Base-by-base conservation (phyloP, 2,888 invertebrate genomes). In the Ormyrus labotus region DNA sequence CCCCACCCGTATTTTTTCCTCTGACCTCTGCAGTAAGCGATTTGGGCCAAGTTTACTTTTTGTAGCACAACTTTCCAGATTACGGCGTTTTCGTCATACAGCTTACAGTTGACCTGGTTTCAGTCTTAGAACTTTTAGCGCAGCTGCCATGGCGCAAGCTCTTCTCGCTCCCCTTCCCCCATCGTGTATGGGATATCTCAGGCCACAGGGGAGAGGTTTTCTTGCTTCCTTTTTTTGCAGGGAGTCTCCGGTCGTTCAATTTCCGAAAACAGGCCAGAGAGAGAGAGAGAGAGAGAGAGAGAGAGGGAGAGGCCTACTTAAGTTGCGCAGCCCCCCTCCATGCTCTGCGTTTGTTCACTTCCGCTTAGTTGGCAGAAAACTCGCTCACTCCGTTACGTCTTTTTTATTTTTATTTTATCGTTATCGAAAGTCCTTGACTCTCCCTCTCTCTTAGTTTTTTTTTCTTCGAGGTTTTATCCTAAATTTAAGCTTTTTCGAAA, bases 241-340 rank as follows among this genome's bases (percentile, higher is more conserved):
- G 34, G 58, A 13, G 11, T n/a, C 7, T 47, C 58, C 57, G 11
- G 70, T 87, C 88, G 89, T 91, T 89, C 91, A 92, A 92, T 92
- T 92, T 92, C 91, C 90, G 91, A 91, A 92, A 91, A 91, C 91
- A 91, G 90, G 6, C n/a, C 9, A 68, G 11, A 50, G n/a, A 8
- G n/a, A 48, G 48, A 64, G 2, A 48, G 11, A 48, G 48, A 64
- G 64, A 48, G 48, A 64, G 64, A 64, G n/a, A 10, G 55, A 65
- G 51, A 7, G 58, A n/a, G n/a, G 10, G 48, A 57, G 48, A 60
- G 58, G 53, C 60, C 51, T 61, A 61, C 68, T 76, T 60, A 8
- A 61, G 68, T 64, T 73, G 69, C 69, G 10, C 11, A 50, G 0
- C 19, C 13, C 53, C 4, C 34, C 50, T 65, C 79, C 79, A 77